A percentile compares a stretch with the other conserved stretches of the same genome.
phyloP scores from a whole-genome alignment of 2,113 vertebrate genomes.

The Cyprinus carpio region DNA sequence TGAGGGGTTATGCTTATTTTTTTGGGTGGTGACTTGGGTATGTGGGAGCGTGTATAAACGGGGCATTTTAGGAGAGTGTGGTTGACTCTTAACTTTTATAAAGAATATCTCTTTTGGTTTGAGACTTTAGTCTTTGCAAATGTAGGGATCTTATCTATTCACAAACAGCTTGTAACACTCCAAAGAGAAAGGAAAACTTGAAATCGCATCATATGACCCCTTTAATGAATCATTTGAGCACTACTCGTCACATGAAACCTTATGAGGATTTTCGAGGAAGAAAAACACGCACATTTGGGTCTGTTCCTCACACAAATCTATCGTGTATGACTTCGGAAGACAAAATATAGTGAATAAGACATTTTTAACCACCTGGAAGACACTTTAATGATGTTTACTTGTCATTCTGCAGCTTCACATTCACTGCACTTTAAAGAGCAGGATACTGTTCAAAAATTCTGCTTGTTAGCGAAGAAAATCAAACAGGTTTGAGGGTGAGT shows the following conservation, averaged over 20 bases:
- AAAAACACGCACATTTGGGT: not conserved
- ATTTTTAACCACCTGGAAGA: not conserved
- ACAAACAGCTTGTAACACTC: too few relatives aligned
- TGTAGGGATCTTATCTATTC: too few relatives aligned
- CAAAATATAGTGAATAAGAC: not conserved
- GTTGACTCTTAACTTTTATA: too few relatives aligned
- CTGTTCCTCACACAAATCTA: not conserved
- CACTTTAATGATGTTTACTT: not conserved
- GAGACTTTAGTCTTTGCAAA: too few relatives aligned
- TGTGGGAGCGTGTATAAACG: too few relatives aligned
- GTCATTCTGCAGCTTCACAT: not conserved
- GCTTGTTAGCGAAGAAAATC: not conserved
- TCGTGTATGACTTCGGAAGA: not conserved
- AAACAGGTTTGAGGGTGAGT: not conserved
- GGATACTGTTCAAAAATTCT: not conserved
- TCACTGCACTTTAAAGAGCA: not conserved
- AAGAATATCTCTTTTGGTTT: too few relatives aligned
- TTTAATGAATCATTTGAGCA: not conserved
- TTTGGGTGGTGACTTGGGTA: too few relatives aligned
- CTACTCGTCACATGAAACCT: not conserved
- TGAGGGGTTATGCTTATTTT: too few relatives aligned
- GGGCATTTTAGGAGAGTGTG: too few relatives aligned
- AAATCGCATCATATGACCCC: too few relatives aligned
- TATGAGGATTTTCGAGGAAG: not conserved
- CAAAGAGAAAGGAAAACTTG: too few relatives aligned